Conservation (phyloP, 2,113 vertebrate genomes). For the Myrmophylax atrothorax region DNA sequence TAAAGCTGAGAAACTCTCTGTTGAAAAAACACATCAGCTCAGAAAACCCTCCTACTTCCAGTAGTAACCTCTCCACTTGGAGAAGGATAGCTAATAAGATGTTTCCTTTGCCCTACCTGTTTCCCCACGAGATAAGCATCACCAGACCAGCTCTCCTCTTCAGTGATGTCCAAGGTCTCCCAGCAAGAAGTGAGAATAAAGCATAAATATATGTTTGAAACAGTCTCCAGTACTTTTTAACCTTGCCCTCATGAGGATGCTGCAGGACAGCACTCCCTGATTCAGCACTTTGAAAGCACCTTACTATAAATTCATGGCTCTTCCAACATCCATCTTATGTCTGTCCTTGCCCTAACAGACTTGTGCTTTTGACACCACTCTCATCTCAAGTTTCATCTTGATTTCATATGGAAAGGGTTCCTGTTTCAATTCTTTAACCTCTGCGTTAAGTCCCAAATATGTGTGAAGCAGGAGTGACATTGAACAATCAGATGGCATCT, state of each 20-base stretch:
- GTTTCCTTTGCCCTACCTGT: fast-evolving
- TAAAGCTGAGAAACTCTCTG: background rate
- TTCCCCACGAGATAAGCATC: background rate
- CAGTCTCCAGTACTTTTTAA: background rate
- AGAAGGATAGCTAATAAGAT: background rate
- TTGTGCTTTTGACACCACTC: background rate
- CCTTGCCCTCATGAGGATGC: background rate
- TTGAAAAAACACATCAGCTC: background rate
- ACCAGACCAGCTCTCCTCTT: background rate
- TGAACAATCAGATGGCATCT: background rate
- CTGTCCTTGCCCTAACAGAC: background rate
- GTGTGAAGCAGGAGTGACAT: background rate
- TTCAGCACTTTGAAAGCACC: background rate
- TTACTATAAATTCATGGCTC: background rate
- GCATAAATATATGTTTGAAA: background rate
- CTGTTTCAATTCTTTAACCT: background rate
- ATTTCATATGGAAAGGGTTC: background rate
- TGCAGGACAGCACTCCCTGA: background rate
- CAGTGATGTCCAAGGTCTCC: background rate
- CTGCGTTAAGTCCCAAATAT: background rate
- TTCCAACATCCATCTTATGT: background rate
- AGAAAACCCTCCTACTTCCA: background rate
- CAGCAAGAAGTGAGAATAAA: background rate
- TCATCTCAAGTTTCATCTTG: background rate
- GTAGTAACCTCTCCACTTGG: background rate